Evolutionary conservation across 2,797 vertebrate species (phyloP).

Genomic region (Muscicapa comitata): DNA sequence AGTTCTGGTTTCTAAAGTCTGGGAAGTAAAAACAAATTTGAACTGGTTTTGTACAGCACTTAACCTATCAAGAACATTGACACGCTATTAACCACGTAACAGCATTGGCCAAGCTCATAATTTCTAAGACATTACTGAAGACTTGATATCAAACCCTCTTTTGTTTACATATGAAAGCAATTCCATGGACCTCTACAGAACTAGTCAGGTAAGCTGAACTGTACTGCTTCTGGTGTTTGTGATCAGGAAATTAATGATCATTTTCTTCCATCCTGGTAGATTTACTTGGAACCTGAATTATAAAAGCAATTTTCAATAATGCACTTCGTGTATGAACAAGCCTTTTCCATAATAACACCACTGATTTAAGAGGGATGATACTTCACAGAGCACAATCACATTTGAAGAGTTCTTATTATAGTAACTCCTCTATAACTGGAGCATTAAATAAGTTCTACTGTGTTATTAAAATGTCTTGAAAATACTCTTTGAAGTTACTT

Average conservation of each 20-base stretch:
- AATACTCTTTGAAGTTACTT: slow-evolving; percentile 20
- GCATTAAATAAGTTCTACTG: slow-evolving; percentile 45
- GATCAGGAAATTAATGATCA: slow-evolving; percentile 9
- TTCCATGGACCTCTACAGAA: not conserved
- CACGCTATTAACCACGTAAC: not conserved
- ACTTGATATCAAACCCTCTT: not conserved
- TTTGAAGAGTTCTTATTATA: slow-evolving; percentile 59
- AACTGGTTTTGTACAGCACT: not conserved
- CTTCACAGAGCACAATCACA: slow-evolving; percentile 45
- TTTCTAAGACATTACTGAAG: not conserved
- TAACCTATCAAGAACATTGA: not conserved
- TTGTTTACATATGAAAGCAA: not conserved
- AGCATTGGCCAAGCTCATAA: not conserved
- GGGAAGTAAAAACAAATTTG: not conserved
- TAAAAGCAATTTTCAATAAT: slow-evolving; percentile 57
- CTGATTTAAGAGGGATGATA: slow-evolving; percentile 55
- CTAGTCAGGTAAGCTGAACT: not conserved
- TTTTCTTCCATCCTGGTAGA: not conserved
- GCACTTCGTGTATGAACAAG: slow-evolving; percentile 7
- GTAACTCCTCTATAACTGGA: slow-evolving; percentile 31
- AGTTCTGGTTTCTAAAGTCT: not conserved
- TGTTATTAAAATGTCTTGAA: slow-evolving; percentile 29
- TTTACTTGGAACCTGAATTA: slow-evolving; percentile 43
- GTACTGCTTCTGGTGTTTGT: not conserved
- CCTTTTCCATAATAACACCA: slow-evolving; percentile 57